phyloP scores from a whole-genome alignment of 2,888 invertebrate genomes.

The Ectobius pallidus region DNA sequence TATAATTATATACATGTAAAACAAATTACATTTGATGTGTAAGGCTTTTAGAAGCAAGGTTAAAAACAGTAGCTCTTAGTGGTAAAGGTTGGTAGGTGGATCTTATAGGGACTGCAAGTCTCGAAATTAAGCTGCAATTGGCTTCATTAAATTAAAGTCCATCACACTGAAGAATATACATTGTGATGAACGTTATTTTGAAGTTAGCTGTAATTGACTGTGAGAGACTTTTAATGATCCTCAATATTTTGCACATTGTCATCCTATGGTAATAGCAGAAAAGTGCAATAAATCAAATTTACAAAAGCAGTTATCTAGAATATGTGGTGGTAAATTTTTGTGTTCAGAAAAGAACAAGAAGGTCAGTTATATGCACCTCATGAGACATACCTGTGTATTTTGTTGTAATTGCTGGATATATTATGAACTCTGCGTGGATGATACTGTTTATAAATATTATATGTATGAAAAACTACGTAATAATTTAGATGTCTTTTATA shows the following conservation, averaged over 20 bases:
- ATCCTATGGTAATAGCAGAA: neutral
- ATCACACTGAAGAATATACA: no score
- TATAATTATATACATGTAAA: no score
- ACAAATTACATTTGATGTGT: no score
- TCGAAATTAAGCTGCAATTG: neutral
- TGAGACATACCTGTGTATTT: neutral
- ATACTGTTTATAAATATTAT: neutral
- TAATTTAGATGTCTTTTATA: slow-evolving; percentile 20
- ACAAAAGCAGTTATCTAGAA: no score
- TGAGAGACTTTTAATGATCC: neutral
- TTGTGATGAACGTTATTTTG: neutral
- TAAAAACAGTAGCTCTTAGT: neutral
- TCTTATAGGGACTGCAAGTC: neutral
- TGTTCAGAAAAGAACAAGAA: no score
- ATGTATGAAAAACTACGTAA: neutral
- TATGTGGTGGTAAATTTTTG: no score
- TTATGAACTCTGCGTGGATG: neutral
- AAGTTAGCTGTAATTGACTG: neutral
- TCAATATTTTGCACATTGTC: neutral
- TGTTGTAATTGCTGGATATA: neutral
- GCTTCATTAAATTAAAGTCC: no score
- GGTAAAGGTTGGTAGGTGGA: neutral
- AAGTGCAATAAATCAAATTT: slow-evolving; percentile 1
- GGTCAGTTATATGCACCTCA: no score
- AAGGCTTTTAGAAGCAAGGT: slow-evolving; percentile 2